phyloP scores from a whole-genome alignment of 1,140 invertebrate species.

The Hydropsyche tenuis region DNA sequence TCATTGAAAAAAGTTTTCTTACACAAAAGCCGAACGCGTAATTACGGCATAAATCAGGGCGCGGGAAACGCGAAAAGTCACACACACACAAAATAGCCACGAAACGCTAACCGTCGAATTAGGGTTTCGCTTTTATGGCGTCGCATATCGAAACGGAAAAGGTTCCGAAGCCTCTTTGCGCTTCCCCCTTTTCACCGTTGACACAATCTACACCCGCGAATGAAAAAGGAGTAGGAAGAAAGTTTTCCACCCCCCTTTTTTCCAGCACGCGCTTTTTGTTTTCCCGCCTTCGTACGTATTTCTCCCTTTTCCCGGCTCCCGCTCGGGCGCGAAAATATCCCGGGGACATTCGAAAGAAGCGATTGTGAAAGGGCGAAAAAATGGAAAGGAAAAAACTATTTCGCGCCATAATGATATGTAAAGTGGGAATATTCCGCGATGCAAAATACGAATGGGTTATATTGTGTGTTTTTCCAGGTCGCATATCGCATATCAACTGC shows the following conservation, averaged over 20 bases:
- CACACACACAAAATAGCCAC: too few relatives aligned
- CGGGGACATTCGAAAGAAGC: conserved; percentile 15
- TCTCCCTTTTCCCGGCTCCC: neutral
- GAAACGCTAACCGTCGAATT: too few relatives aligned
- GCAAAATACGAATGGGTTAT: conserved; percentile 20
- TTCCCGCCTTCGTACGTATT: neutral
- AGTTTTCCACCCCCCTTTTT: too few relatives aligned
- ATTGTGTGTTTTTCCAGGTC: conserved; percentile 15
- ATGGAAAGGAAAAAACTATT: conserved; percentile 14
- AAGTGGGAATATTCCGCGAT: conserved; percentile 25
- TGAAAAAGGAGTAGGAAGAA: neutral
- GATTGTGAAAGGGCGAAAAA: conserved; percentile 2
- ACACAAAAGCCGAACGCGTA: too few relatives aligned
- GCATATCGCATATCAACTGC: conserved; percentile 16
- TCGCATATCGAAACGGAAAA: too few relatives aligned
- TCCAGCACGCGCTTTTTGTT: conserved; percentile 2
- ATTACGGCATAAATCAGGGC: too few relatives aligned
- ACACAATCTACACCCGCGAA: conserved; percentile 2
- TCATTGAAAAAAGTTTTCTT: too few relatives aligned
- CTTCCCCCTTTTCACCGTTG: too few relatives aligned
- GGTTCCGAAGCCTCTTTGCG: too few relatives aligned
- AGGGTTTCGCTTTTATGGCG: too few relatives aligned
- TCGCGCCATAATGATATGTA: conserved; percentile 22
- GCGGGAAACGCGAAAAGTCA: too few relatives aligned
- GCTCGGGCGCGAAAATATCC: conserved; percentile 10